Conservation (phyloP, 2,888 invertebrate species). For the Cerastis rubricosa region DNA sequence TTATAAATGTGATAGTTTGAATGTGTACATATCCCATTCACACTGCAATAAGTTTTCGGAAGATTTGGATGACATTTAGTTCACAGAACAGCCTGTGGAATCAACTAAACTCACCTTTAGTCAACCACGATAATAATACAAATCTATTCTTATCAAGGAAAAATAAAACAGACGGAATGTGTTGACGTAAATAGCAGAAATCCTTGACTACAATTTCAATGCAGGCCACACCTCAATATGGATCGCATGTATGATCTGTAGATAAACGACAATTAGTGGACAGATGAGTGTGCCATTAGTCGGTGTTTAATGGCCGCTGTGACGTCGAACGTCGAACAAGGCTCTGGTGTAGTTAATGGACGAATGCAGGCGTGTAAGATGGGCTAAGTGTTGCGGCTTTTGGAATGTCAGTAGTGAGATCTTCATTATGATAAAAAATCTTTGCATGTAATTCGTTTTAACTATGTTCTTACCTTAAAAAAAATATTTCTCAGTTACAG, state of each 20-base stretch:
- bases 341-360: neutral
- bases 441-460: neutral
- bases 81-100: neutral
- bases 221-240: constrained; percentile 5
- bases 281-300: constrained; percentile 3
- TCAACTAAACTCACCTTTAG: neutral
- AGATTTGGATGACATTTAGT: neutral
- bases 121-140: neutral
- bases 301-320: constrained; percentile 1
- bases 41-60: neutral
- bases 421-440: neutral
- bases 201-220: constrained; percentile 26
- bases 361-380: neutral
- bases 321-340: constrained; percentile 15
- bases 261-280: constrained; percentile 39
- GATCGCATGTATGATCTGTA: constrained; percentile 15
- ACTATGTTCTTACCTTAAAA: neutral
- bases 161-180: neutral
- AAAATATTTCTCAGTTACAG: neutral
- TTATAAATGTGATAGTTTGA: neutral
- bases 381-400: neutral
- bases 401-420: neutral
- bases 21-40: neutral
- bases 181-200: constrained; percentile 10
- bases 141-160: neutral